A percentile compares a stretch with the other conserved stretches of the same genome.
Conservation (phyloP, 37 sponge, comb jelly and placozoan genomes). For the Haliclona indistincta region DNA sequence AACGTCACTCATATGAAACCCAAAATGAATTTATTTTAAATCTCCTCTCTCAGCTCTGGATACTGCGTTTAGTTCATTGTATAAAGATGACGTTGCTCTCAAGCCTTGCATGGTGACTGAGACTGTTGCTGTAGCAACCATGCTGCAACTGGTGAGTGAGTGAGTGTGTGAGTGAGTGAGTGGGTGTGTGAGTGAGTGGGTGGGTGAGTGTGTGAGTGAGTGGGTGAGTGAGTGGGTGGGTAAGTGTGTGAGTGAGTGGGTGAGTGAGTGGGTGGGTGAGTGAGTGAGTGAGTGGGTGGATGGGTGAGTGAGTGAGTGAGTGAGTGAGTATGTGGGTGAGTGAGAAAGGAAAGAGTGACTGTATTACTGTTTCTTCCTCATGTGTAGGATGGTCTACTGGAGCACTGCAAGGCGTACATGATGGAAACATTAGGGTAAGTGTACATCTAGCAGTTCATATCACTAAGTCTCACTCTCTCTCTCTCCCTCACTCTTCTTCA, state of each 20-base stretch:
- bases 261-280: too few species aligned
- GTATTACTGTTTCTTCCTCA: background rate
- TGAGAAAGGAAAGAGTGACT: background rate
- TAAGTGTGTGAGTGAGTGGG: too few species aligned
- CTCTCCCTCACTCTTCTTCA: background rate
- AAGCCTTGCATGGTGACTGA: slow-evolving; percentile 29
- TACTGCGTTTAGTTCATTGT: slow-evolving; percentile 76
- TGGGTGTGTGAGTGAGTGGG: too few species aligned
- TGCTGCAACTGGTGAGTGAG: slow-evolving; percentile 80
- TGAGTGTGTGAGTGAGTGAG: slow-evolving; percentile 7
- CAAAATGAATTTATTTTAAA: background rate
- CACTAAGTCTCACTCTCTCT: slow-evolving; percentile 3
- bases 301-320: too few species aligned
- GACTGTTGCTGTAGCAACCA: slow-evolving; percentile 74
- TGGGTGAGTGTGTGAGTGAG: too few species aligned
- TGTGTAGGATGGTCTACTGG: slow-evolving; percentile 73
- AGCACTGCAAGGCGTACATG: slow-evolving; percentile 73
- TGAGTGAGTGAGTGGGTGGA: too few species aligned
- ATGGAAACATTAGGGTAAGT: slow-evolving; percentile 65
- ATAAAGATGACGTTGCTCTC: slow-evolving; percentile 60
- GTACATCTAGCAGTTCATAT: too few species aligned
- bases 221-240: too few species aligned
- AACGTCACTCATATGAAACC: background rate
- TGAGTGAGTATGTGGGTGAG: too few species aligned
- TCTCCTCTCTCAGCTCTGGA: slow-evolving; percentile 49